phyloP scores from a whole-genome alignment of 2,888 invertebrate genomes.

The Adineta ricciae region DNA sequence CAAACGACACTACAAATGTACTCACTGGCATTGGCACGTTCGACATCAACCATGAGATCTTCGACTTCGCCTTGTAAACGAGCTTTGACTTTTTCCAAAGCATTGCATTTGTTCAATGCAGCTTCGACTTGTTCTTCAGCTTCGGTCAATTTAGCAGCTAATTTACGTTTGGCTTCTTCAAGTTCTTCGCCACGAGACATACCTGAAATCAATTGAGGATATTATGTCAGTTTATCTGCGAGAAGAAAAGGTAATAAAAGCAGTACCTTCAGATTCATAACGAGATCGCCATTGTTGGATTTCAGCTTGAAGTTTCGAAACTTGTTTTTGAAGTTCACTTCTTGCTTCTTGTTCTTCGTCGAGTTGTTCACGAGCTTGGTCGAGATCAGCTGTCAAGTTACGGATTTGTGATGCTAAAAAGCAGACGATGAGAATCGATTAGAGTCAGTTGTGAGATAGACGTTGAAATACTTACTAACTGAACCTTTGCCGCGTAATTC shows the following conservation, averaged over 20 bases:
- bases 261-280: constrained; percentile 74
- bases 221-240: no score
- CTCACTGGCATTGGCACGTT: constrained; percentile 68
- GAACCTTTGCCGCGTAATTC: constrained; percentile 58
- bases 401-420: constrained; percentile 70
- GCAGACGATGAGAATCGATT: no score
- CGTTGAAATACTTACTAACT: background rate
- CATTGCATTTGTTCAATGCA: constrained; percentile 89
- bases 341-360: constrained; percentile 98
- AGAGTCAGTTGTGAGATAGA: no score
- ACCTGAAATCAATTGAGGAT: constrained; percentile 38
- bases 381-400: constrained; percentile 95
- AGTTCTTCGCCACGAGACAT: constrained; percentile 58
- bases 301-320: constrained; percentile 95
- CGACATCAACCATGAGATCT: constrained; percentile 91
- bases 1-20: background rate
- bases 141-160: constrained; percentile 88
- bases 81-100: constrained; percentile 94
- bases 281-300: constrained; percentile 93
- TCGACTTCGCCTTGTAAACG: constrained; percentile 83
- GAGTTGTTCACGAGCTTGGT: constrained; percentile 94
- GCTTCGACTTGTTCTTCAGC: constrained; percentile 94
- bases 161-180: constrained; percentile 56
- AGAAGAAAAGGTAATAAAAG: no score
- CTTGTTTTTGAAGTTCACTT: constrained; percentile 93